Evolutionary conservation across 2,888 invertebrate species (phyloP).

Genomic region (Octonoba sinensis): DNA sequence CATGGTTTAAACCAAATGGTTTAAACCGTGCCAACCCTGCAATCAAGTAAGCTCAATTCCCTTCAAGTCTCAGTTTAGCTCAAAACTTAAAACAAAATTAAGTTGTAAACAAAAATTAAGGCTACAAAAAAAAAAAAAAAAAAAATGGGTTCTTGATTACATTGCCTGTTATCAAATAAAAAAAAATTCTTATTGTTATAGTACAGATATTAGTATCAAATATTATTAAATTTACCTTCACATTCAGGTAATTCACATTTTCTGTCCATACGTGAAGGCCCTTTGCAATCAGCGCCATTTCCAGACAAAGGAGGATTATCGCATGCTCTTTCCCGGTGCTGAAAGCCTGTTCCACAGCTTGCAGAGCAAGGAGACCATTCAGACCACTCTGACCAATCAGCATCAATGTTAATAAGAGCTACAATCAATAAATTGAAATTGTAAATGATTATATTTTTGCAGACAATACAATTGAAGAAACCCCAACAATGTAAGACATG

Average conservation of each 20-base stretch:
- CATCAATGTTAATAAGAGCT: constrained; percentile 67
- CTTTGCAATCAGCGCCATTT: constrained; percentile 73
- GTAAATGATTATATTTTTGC: not conserved
- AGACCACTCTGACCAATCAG: constrained; percentile 77
- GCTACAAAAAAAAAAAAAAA: too few relatives aligned
- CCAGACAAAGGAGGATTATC: constrained; percentile 69
- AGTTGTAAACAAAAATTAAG: too few relatives aligned
- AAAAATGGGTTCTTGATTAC: too few relatives aligned
- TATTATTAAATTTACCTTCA: constrained; percentile 72
- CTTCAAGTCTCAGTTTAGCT: too few relatives aligned
- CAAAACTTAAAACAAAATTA: too few relatives aligned
- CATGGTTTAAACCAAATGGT: too few relatives aligned
- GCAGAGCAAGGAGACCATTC: constrained; percentile 79
- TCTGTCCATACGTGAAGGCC: constrained; percentile 77
- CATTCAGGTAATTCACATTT: constrained; percentile 84
- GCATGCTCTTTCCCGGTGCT: constrained; percentile 75
- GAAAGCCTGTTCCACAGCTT: constrained; percentile 80
- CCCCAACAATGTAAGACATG: too few relatives aligned
- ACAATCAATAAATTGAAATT: not conserved
- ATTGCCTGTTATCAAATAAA: too few relatives aligned
- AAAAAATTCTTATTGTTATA: too few relatives aligned
- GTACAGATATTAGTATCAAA: too few relatives aligned
- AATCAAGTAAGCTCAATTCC: too few relatives aligned
- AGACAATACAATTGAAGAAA: not conserved
- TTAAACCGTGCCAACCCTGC: too few relatives aligned